Evolutionary conservation across 2,113 vertebrate genomes (phyloP).

Genomic region (Phyllostomus hastatus): DNA sequence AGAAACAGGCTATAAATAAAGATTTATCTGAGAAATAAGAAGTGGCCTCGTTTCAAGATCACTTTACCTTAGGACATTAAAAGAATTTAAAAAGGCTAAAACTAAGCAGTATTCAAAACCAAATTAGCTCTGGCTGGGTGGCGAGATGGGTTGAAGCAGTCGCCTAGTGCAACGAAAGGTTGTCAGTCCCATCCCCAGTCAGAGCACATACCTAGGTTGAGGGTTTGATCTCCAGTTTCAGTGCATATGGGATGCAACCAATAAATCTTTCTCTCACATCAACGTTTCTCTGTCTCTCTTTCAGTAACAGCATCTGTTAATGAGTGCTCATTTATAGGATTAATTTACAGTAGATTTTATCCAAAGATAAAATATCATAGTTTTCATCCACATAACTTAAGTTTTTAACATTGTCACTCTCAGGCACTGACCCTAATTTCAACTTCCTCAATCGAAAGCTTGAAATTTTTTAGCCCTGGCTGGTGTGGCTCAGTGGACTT

Average conservation of each 20-base stretch:
- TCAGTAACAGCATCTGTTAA: conserved; percentile 8
- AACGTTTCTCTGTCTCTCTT: not conserved
- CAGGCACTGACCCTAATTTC: conserved; percentile 1
- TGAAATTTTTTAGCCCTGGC: not conserved
- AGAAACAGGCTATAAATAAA: conserved; percentile 21
- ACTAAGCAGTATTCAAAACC: not conserved
- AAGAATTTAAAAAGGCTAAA: conserved; percentile 16
- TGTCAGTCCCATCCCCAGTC: not conserved
- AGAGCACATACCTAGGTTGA: not conserved
- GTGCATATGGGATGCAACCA: not conserved
- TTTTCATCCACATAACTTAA: not conserved
- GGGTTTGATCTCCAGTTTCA: not conserved
- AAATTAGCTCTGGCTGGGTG: not conserved
- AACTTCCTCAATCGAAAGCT: not conserved
- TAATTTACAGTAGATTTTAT: conserved; percentile 18
- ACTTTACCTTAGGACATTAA: not conserved
- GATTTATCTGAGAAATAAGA: not conserved
- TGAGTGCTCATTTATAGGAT: not conserved
- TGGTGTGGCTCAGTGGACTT: no score
- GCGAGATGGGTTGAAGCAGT: not conserved
- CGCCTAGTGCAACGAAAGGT: not conserved
- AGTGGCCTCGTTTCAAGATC: not conserved
- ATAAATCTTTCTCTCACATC: not conserved
- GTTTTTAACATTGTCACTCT: conserved; percentile 4
- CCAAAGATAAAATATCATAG: not conserved